Percentiles rank a stretch among this genome's conserved stretches.
Conservation (phyloP, 2,797 vertebrate genomes). For the Platyrinchus mystaceus region DNA sequence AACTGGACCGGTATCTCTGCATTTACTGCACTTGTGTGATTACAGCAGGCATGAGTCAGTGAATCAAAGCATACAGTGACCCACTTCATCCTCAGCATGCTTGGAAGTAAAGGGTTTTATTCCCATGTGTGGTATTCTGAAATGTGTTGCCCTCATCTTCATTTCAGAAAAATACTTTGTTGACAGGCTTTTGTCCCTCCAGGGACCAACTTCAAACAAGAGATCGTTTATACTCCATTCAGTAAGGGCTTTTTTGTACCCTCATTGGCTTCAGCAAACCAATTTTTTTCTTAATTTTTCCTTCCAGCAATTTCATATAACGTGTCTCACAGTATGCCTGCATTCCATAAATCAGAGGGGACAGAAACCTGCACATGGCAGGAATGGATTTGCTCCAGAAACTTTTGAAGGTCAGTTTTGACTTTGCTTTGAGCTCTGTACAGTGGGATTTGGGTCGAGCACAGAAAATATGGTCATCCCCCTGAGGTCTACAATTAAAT, state of each 20-base stretch:
- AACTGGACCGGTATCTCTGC: not conserved
- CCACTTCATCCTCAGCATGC: not conserved
- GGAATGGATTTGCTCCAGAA: not conserved
- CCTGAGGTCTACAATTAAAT: not conserved
- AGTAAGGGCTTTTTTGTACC: not conserved
- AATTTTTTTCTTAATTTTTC: not conserved
- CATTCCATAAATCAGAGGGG: not conserved
- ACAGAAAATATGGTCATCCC: not conserved
- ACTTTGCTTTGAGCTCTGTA: not conserved
- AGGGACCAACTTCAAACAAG: constrained; percentile 5
- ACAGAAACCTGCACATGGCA: not conserved
- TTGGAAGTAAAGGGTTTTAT: not conserved
- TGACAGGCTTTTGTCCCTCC: not conserved
- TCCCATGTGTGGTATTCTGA: not conserved
- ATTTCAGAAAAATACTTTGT: constrained; percentile 26
- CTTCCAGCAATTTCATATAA: not conserved
- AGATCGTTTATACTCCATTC: not conserved
- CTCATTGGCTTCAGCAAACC: not conserved
- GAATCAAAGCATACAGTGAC: not conserved
- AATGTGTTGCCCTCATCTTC: not conserved
- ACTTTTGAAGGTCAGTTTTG: constrained; percentile 8
- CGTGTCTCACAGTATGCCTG: not conserved
- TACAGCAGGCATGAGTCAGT: not conserved
- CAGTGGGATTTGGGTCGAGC: not conserved
- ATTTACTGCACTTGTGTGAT: not conserved